Conservation (phyloP, 2,888 invertebrate species). For the Criorhina ranunculi region DNA sequence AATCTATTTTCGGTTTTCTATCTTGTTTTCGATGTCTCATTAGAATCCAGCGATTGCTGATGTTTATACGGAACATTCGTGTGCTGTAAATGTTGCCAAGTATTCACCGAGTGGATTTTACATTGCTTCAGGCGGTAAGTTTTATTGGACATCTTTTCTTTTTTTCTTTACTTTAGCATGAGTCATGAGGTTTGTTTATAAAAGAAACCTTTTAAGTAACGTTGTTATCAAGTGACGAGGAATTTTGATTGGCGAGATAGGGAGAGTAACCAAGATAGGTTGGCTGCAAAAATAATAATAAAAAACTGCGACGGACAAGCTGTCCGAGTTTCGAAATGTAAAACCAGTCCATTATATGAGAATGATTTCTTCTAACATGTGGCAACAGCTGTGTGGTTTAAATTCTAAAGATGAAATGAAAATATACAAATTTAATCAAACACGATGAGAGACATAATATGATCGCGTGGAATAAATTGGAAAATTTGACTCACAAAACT, state of each 20-base stretch:
- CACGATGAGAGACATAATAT: neutral
- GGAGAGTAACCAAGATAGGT: conserved; percentile 7
- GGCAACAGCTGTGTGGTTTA: conserved; percentile 35
- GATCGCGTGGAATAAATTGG: neutral
- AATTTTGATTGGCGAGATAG: conserved; percentile 14
- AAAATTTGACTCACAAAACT: neutral
- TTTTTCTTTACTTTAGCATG: conserved; percentile 22
- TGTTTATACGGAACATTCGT: conserved; percentile 98
- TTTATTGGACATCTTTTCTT: conserved; percentile 4
- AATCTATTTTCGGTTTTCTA: conserved; percentile 69
- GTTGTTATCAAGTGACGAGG: conserved; percentile 27
- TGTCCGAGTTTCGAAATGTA: too few species aligned
- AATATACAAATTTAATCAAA: neutral
- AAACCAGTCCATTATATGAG: too few species aligned
- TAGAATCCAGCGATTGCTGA: conserved; percentile 97
- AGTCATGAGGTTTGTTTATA: conserved; percentile 49
- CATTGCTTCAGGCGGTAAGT: conserved; percentile 97
- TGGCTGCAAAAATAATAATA: neutral
- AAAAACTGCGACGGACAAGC: too few species aligned
- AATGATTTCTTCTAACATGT: conserved; percentile 5
- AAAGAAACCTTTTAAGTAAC: conserved; percentile 40
- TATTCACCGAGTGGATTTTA: conserved; percentile 99
- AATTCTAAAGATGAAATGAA: neutral
- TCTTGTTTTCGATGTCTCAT: conserved; percentile 48
- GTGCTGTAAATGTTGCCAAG: conserved; percentile 97